These are phyloP conservation scores for Dicerorhinus sumatrensis DNA, from an alignment of 2,113 vertebrate genomes.

Conservation along the genomic window DNA sequence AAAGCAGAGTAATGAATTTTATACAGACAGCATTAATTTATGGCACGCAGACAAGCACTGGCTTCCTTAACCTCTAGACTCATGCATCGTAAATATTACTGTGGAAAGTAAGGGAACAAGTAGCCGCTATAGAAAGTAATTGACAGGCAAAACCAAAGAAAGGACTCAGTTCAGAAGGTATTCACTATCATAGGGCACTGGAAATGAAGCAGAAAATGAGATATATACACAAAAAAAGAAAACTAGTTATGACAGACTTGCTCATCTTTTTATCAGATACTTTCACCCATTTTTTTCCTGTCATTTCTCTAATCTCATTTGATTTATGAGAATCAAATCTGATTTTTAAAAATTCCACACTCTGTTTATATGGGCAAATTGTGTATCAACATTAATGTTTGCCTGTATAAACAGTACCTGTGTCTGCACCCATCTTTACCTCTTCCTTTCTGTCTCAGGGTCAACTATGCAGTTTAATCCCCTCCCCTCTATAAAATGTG, in stretches of 20 bases:
- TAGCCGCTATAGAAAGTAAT: slow-evolving; percentile 29
- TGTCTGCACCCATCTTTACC: too few species aligned
- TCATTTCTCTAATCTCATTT: not conserved
- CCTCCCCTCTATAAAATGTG: accelerated
- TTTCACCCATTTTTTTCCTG: not conserved
- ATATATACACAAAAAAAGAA: not conserved
- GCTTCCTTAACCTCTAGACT: slow-evolving; percentile 76
- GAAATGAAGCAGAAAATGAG: slow-evolving; percentile 46
- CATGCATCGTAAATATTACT: slow-evolving; percentile 59
- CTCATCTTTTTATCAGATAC: not conserved
- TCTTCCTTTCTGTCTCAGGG: too few species aligned
- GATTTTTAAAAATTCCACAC: not conserved
- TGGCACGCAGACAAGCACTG: slow-evolving; percentile 48
- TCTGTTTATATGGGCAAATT: not conserved
- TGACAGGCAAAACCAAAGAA: slow-evolving; percentile 8
- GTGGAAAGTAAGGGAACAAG: slow-evolving; percentile 49
- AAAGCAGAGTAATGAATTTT: slow-evolving; percentile 68
- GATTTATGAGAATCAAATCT: not conserved
- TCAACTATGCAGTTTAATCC: not conserved
- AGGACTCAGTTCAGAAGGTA: not conserved
- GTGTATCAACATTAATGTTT: too few species aligned
- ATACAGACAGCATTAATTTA: slow-evolving; percentile 77
- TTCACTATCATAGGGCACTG: not conserved
- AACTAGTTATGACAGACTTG: not conserved
- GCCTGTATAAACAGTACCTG: too few species aligned